Conservation (phyloP, 1,140 invertebrate species). For the Bombus affinis region DNA sequence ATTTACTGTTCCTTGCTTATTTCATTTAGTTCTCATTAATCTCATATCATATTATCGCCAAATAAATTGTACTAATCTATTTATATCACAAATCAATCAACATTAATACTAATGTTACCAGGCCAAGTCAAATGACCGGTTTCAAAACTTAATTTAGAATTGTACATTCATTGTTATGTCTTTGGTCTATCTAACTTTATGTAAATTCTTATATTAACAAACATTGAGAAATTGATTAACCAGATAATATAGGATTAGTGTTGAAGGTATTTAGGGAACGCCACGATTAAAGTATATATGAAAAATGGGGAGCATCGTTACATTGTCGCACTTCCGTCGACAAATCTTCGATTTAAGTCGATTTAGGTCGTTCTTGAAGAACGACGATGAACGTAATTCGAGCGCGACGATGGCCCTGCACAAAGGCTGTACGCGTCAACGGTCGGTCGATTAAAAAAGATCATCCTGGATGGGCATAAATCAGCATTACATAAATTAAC, state of each 20-base stretch:
- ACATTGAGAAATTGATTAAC: too few species aligned
- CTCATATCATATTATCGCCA: too few species aligned
- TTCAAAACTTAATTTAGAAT: too few species aligned
- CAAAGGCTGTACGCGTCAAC: slow-evolving; percentile 52
- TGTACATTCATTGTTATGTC: too few species aligned
- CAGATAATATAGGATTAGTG: too few species aligned
- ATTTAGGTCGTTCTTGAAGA: background rate
- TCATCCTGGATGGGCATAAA: slow-evolving; percentile 71
- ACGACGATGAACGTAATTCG: slow-evolving; percentile 45
- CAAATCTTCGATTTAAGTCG: slow-evolving; percentile 39
- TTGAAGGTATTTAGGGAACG: background rate
- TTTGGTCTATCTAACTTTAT: too few species aligned
- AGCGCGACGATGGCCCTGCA: slow-evolving; percentile 47
- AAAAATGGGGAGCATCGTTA: background rate
- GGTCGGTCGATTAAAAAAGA: slow-evolving; percentile 62
- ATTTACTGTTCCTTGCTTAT: background rate
- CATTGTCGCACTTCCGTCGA: background rate
- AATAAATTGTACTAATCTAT: background rate
- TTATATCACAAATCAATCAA: background rate
- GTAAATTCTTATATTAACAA: too few species aligned
- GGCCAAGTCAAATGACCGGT: too few species aligned
- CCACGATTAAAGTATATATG: background rate
- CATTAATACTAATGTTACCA: too few species aligned
- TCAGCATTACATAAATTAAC: slow-evolving; percentile 78
- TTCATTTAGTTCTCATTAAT: background rate